phyloP scores from a whole-genome alignment of 2,797 vertebrate species.

The Austrolebias charrua region DNA sequence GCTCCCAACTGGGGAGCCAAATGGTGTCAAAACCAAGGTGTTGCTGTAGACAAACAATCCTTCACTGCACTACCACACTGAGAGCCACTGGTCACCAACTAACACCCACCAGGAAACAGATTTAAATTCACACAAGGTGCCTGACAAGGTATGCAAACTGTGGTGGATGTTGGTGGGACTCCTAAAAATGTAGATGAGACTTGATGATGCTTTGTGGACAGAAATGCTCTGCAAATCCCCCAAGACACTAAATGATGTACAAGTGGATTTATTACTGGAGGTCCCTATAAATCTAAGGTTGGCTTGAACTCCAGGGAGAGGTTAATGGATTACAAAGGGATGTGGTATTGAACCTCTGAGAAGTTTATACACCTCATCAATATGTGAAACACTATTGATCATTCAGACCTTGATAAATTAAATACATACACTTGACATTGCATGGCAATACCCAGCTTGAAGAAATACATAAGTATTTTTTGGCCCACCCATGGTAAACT shows the following conservation, averaged over 20 bases:
- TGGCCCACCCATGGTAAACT: slow-evolving; percentile 23
- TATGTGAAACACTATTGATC: slow-evolving; percentile 84
- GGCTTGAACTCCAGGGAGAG: slow-evolving; percentile 86
- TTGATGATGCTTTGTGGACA: slow-evolving; percentile 69
- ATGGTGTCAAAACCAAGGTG: slow-evolving; percentile 76
- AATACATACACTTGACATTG: slow-evolving; percentile 82
- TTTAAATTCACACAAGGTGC: slow-evolving; percentile 9
- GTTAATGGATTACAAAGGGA: slow-evolving; percentile 90
- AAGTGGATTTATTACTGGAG: slow-evolving; percentile 85
- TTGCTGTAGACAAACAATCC: slow-evolving; percentile 63
- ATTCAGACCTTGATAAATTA: slow-evolving; percentile 82
- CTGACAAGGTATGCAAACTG: slow-evolving; percentile 27
- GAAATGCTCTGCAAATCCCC: slow-evolving; percentile 76
- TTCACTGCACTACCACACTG: slow-evolving; percentile 12
- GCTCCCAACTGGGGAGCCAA: slow-evolving; percentile 69
- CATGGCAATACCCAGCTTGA: slow-evolving; percentile 64
- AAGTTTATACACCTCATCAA: slow-evolving; percentile 88
- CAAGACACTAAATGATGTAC: slow-evolving; percentile 86
- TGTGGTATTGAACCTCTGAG: slow-evolving; percentile 82
- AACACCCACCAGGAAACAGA: slow-evolving; percentile 16
- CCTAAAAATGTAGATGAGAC: slow-evolving; percentile 55
- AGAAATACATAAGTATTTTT: slow-evolving; percentile 44
- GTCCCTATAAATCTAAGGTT: slow-evolving; percentile 85
- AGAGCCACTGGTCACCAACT: slow-evolving; percentile 22
- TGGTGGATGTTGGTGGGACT: slow-evolving; percentile 23